A percentile compares a stretch with the other conserved stretches of the same genome.
phyloP scores from a whole-genome alignment of 2,888 invertebrate species.

The Anagyrus pseudococci region DNA sequence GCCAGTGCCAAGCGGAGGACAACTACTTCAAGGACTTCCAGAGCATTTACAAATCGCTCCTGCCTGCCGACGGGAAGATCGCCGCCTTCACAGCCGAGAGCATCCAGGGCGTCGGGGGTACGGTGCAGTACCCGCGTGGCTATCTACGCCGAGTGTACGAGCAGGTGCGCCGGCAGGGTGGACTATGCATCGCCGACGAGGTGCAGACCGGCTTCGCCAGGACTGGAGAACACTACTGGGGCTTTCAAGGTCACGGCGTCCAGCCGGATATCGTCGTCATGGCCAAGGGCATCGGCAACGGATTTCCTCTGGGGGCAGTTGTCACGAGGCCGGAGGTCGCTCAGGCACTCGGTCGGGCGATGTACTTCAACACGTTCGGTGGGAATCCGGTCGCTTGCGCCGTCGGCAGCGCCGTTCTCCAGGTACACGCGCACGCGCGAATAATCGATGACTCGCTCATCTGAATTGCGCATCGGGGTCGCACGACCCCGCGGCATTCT shows the following conservation, averaged over 20 bases:
- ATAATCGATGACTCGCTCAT: background rate
- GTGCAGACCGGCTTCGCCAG: constrained; percentile 97
- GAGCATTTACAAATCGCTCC: constrained; percentile 78
- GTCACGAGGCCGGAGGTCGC: constrained; percentile 91
- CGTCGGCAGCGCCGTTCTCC: constrained; percentile 89
- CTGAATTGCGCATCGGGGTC: background rate
- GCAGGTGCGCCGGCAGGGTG: constrained; percentile 80
- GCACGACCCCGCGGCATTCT: background rate
- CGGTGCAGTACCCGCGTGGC: constrained; percentile 89
- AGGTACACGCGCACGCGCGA: constrained; percentile 65
- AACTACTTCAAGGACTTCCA: constrained; percentile 84
- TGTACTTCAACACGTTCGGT: constrained; percentile 95
- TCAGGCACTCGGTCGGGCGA: constrained; percentile 73
- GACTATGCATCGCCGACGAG: constrained; percentile 91
- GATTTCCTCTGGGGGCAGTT: constrained; percentile 95
- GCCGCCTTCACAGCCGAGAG: constrained; percentile 95
- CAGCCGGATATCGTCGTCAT: constrained; percentile 93
- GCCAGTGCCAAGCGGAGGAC: constrained; percentile 75
- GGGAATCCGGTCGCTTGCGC: constrained; percentile 92
- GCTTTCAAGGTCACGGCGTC: constrained; percentile 88
- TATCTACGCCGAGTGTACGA: constrained; percentile 84
- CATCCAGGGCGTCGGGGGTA: constrained; percentile 93
- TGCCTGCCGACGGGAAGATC: constrained; percentile 75
- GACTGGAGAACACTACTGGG: constrained; percentile 95
- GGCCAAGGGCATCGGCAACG: constrained; percentile 96